Percentiles rank a stretch among this genome's conserved stretches.
Evolutionary conservation across 2,888 invertebrate species (phyloP).

Genomic region (Oscheius onirici): DNA sequence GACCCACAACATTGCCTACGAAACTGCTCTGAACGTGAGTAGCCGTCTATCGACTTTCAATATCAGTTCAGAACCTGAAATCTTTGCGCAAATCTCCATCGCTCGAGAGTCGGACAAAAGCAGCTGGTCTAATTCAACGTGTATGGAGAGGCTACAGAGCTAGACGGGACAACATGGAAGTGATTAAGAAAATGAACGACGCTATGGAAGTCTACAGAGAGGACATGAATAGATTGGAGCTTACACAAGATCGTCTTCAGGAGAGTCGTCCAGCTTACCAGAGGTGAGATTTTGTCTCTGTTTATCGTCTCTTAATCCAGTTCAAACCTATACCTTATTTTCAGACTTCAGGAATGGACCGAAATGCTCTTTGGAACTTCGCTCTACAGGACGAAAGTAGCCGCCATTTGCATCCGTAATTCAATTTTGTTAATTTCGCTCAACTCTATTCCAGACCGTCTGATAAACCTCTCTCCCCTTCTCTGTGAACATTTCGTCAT

Average conservation of each 20-base stretch:
- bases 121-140: not conserved
- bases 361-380: constrained; percentile 10
- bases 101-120: not conserved
- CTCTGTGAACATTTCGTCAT: constrained; percentile 5
- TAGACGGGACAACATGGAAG: not conserved
- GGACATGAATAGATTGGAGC: not conserved
- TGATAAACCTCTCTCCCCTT: not conserved
- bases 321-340: not conserved
- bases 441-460: constrained; percentile 3
- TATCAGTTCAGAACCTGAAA: not conserved
- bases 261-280: not conserved
- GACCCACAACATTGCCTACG: not conserved
- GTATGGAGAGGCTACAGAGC: constrained; percentile 6
- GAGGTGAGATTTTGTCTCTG: not conserved
- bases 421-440: not conserved
- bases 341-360: constrained; percentile 1
- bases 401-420: constrained; percentile 11
- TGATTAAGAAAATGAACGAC: not conserved
- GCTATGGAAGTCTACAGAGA: not conserved
- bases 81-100: not conserved
- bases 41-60: not conserved
- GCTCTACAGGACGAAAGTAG: constrained; percentile 13
- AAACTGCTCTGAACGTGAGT: not conserved
- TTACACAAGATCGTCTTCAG: not conserved
- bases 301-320: not conserved